phyloP scores from a whole-genome alignment of 2,113 vertebrate genomes.

The Alectura lathami region DNA sequence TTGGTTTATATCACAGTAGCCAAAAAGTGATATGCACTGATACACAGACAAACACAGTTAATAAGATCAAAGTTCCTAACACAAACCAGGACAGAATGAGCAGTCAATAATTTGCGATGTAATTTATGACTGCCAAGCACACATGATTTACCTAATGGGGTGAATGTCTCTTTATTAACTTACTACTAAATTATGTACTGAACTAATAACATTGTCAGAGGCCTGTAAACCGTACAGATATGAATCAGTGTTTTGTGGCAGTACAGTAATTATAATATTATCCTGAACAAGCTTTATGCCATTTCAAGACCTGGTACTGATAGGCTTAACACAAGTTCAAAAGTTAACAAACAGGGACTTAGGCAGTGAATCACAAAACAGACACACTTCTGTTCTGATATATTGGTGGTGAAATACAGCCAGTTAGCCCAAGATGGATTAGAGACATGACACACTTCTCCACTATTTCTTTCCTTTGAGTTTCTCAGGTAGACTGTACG shows the following conservation, averaged over 20 bases:
- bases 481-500: neutral
- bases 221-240: conserved; percentile 46
- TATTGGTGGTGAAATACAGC: neutral
- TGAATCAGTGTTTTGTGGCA: conserved; percentile 56
- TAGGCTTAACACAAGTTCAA: conserved; percentile 28
- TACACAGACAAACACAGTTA: conserved; percentile 2
- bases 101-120: conserved; percentile 47
- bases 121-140: conserved; percentile 61
- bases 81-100: conserved; percentile 23
- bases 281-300: conserved; percentile 27
- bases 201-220: conserved; percentile 55
- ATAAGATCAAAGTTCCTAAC: conserved; percentile 46
- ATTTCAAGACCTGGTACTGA: neutral
- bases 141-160: conserved; percentile 34
- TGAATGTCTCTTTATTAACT: conserved; percentile 63
- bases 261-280: conserved; percentile 44
- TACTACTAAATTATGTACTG: conserved; percentile 58
- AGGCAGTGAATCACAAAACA: conserved; percentile 33
- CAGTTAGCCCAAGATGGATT: neutral
- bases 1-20: neutral
- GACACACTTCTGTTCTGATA: conserved; percentile 10
- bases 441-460: neutral
- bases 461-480: neutral
- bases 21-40: neutral
- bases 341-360: conserved; percentile 20